Percentiles rank a stretch among this genome's conserved stretches.
Evolutionary conservation across 2,888 invertebrate species (phyloP).

Genomic region (Drosophila kuntzei): DNA sequence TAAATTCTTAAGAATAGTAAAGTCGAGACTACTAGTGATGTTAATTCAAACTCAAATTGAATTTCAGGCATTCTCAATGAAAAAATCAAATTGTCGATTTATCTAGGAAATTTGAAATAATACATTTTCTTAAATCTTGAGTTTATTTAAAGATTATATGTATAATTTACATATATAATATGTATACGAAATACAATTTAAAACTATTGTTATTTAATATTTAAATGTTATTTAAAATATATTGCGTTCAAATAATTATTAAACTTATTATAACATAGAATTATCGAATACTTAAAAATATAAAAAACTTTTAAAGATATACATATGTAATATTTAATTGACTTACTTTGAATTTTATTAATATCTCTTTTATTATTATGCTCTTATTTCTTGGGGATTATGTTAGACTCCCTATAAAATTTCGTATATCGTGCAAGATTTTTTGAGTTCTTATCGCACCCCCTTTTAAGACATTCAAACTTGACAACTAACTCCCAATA

Average conservation of each 20-base stretch:
- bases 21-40: background rate
- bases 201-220: no score
- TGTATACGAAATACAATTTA: no score
- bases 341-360: background rate
- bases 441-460: conserved; percentile 25
- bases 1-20: background rate
- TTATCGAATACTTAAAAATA: no score
- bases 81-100: background rate
- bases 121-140: no score
- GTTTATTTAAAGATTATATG: no score
- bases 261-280: no score
- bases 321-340: background rate
- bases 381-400: background rate
- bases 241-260: no score
- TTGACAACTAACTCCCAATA: conserved; percentile 43
- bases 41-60: background rate
- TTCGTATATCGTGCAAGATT: conserved; percentile 14
- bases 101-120: no score
- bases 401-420: background rate
- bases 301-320: no score
- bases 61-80: background rate
- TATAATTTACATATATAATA: no score
- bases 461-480: conserved; percentile 37
- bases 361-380: background rate
- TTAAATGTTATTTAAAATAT: no score